These are phyloP conservation scores for Alectoris magna DNA, from an alignment of 2,797 vertebrate species.

Conservation along the genomic window DNA sequence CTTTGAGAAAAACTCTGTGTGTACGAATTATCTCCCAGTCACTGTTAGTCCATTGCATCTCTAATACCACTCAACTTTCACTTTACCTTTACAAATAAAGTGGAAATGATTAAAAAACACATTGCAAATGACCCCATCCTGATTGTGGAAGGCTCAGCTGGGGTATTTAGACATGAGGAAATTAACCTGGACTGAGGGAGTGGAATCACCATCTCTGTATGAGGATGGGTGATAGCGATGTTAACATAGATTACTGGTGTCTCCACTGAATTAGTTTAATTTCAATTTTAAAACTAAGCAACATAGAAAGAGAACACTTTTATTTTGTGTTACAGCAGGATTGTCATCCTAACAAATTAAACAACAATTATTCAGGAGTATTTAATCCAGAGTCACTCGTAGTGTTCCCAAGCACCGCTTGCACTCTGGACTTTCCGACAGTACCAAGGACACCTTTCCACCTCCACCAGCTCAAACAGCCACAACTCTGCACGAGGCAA, in stretches of 20 bases:
- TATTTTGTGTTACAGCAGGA: background rate
- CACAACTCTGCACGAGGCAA: background rate
- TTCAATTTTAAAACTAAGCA: background rate
- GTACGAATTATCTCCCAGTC: background rate
- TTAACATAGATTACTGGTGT: background rate
- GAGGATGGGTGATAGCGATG: background rate
- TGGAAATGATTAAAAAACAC: background rate
- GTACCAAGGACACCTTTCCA: slow-evolving; percentile 13
- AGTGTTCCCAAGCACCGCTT: background rate
- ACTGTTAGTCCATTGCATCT: background rate
- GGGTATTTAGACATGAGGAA: background rate
- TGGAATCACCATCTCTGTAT: background rate
- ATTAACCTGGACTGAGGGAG: background rate
- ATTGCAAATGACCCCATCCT: background rate
- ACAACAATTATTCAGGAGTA: background rate
- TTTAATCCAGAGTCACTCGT: background rate
- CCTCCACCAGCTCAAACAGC: background rate
- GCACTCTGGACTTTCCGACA: background rate
- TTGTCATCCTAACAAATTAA: background rate
- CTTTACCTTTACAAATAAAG: background rate
- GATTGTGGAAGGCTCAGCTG: background rate
- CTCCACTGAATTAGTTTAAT: background rate
- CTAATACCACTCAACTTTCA: background rate
- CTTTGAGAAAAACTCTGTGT: background rate
- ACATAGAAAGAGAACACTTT: background rate